A percentile compares a stretch with the other conserved stretches of the same genome.
phyloP scores from a whole-genome alignment of 2,888 invertebrate genomes.

The Caenorhabditis plicata region DNA sequence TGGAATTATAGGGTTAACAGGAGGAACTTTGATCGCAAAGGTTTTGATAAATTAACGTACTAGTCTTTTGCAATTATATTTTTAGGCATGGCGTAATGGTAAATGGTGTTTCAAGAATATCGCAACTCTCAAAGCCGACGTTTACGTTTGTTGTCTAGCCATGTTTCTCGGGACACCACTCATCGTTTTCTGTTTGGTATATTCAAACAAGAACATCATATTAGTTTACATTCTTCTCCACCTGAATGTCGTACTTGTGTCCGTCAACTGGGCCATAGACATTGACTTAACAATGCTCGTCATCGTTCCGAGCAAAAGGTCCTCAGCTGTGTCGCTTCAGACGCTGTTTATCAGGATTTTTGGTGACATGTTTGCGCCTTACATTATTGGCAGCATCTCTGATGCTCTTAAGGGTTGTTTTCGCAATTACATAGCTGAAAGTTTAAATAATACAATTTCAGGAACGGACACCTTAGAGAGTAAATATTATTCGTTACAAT shows the following conservation, averaged over 20 bases:
- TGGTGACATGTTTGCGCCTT: slow-evolving; percentile 97
- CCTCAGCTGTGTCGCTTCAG: slow-evolving; percentile 95
- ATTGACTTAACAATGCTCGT: slow-evolving; percentile 84
- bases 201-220: slow-evolving; percentile 69
- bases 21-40: too few relatives aligned
- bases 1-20: too few relatives aligned
- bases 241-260: slow-evolving; percentile 74
- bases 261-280: slow-evolving; percentile 95
- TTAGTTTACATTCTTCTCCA: slow-evolving; percentile 64
- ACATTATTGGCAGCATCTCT: slow-evolving; percentile 77
- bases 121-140: slow-evolving; percentile 66
- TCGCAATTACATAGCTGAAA: too few relatives aligned
- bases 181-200: slow-evolving; percentile 78
- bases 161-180: slow-evolving; percentile 83
- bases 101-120: slow-evolving; percentile 18
- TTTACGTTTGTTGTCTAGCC: slow-evolving; percentile 81
- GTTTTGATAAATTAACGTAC: too few relatives aligned
- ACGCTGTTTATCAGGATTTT: slow-evolving; percentile 91
- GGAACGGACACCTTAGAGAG: too few relatives aligned
- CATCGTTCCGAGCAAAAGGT: slow-evolving; percentile 88
- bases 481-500: too few relatives aligned
- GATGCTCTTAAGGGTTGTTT: slow-evolving; percentile 53
- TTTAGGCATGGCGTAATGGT: slow-evolving; percentile 52
- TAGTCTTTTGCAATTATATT: too few relatives aligned
- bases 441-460: too few relatives aligned